Base-by-base conservation (phyloP, 2,888 invertebrate genomes). In the Cactoblastis cactorum region DNA sequence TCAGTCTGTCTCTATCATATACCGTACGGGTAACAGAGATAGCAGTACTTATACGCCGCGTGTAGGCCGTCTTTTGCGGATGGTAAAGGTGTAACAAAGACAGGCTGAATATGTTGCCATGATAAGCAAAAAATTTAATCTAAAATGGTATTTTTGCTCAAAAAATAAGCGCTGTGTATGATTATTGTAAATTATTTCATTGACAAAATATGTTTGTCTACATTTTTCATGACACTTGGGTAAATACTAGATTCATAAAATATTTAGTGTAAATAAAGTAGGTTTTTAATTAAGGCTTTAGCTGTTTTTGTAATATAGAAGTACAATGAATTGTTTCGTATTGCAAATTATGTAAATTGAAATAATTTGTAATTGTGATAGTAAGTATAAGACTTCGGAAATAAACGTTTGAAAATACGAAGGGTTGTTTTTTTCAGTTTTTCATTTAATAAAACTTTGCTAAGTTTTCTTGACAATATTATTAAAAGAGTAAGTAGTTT, bases 291-390 rank as follows among this genome's bases (percentile, higher is more conserved):
- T 6, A 35, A 35, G 2, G n/a, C n/a, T 15, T 35, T 12, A 8
- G 11, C 1, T 5, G 8, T 15, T n/a, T 32, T 24, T 22, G 2
- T 41, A 22, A n/a, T 41, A 24, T 41, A 24, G 12, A n/a, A 32
- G 28, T 43, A 43, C 14, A 43, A 15, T 14, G 4, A 24, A 15
- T 9, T 8, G 37, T 17, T 9, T 8, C 28, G 3, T 15, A 12
- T 41, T 28, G 17, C 28, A 43, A 43, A 24, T 15, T 9, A 8
- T 43, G 43, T 43, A 43, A 43, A 15, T 41, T 41, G 28, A 17
- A 14, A 28, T 43, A 17, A 47, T 49, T 59, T 49, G 58, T 56
- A 67, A n/a, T 73, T 80, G 79, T 80, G 77, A 79, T 78, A 78
- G 65, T 77, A 77, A 56, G 55, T 61, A 58, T 54, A 74, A 77